Evolutionary conservation across 2,888 invertebrate species (phyloP).

Genomic region (Catocala fraxini): DNA sequence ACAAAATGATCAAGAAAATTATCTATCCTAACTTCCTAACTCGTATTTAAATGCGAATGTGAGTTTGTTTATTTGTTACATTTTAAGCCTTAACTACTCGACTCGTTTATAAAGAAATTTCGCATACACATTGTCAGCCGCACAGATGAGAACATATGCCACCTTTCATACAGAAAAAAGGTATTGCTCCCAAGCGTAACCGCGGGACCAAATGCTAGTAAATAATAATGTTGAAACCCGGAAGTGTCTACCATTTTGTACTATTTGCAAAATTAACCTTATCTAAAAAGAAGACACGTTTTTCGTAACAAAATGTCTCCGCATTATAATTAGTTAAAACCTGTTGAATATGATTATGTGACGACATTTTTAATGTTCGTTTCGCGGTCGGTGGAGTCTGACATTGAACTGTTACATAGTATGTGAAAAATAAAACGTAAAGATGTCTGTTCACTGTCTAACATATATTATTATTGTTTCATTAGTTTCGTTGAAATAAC

Average conservation of each 20-base stretch:
- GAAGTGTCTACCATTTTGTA: neutral
- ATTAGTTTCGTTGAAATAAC: neutral
- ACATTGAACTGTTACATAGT: slow-evolving; percentile 3
- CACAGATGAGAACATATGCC: no score
- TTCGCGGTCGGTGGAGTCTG: neutral
- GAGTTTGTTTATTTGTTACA: no score
- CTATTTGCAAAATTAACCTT: neutral
- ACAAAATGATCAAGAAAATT: no score
- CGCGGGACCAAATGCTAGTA: no score
- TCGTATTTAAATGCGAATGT: no score
- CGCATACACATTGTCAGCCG: no score
- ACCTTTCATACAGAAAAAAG: no score
- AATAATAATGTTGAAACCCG: neutral
- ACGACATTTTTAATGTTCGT: neutral
- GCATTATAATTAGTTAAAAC: slow-evolving; percentile 5
- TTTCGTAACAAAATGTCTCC: neutral
- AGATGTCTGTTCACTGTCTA: slow-evolving; percentile 4
- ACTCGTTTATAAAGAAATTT: no score
- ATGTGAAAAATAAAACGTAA: slow-evolving; percentile 1
- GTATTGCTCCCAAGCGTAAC: no score
- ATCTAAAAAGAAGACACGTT: neutral
- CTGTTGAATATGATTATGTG: neutral
- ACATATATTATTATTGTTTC: neutral
- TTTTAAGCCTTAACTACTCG: no score
- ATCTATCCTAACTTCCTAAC: no score